Evolutionary conservation across 2,797 vertebrate species (phyloP), one percentile per base, ranked within the genome.

Genomic region (Amblyopsis hoosieri): DNA sequence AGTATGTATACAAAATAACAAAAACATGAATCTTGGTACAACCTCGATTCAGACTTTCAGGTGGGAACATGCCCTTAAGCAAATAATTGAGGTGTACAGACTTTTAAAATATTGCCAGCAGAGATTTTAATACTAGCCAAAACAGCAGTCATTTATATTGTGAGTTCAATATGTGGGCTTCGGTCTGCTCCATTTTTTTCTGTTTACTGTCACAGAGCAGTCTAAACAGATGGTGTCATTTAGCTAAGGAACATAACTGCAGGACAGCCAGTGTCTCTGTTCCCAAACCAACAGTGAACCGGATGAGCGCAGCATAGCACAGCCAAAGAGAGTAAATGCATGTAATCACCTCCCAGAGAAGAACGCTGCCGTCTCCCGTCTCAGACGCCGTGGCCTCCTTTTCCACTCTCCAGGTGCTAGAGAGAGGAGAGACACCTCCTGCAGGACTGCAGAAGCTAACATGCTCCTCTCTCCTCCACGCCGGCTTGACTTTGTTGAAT

Each of bases 211-310:
- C 75, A 66, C 60, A 51, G 66, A 81, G 67, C 75, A 68, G 66
- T 29, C 23, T 29, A 29, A 29, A 29, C 23, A 29, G 23, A 29
- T 88, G 85, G 85, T 62, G 76, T 83, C 76, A 88, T 85, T 87
- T 52, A 74, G 77, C 69, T 56, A 61, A 54, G 69, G 33, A 14
- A 58, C 37, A 69, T 8, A 67, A 82, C 81, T 62, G 77, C 66
- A 14, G 72, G 72, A 31, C 68, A 51, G 46, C 11, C 68, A 51
- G 46, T 12, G 60, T 51, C 37, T 76, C 63, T 68, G 54, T 71
- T 48, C 9, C 45, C 9, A 47, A 12, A 67, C 48, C 62, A 76
- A 69, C 51, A 74, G 64, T 74, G 72, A 76, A 80, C 67, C 66
- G 57, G 69, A 76, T 70, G 74, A 64, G 65, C 78, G 67, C 56